Percentiles rank a stretch among this genome's conserved stretches.
Conservation (phyloP, 2,113 vertebrate species). For the Clarias batrachus region DNA sequence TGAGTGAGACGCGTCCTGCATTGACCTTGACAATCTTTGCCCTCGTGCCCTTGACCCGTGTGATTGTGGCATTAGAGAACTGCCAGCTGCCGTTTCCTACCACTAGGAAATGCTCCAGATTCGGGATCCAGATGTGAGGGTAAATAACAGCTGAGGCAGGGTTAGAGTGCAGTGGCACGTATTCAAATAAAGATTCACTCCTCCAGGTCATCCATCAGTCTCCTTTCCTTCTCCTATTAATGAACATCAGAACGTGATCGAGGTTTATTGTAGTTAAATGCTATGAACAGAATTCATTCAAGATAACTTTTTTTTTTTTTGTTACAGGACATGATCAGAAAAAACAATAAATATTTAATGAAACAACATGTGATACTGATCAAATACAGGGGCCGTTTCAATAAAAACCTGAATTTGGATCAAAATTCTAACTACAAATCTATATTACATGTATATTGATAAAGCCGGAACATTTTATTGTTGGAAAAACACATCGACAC, state of each 20-base stretch:
- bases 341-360: background rate
- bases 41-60: conserved; percentile 25
- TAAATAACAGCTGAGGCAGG: conserved; percentile 37
- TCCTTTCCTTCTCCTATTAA: background rate
- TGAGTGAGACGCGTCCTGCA: background rate
- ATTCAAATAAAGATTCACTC: background rate
- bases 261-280: background rate
- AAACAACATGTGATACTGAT: background rate
- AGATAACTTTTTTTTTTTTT: background rate
- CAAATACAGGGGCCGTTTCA: background rate
- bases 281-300: background rate
- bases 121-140: conserved; percentile 45
- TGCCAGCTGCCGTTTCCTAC: conserved; percentile 45
- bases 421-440: background rate
- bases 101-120: conserved; percentile 32
- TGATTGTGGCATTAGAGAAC: conserved; percentile 21
- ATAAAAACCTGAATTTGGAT: background rate
- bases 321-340: background rate
- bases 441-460: background rate
- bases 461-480: background rate
- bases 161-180: conserved; percentile 5
- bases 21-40: background rate
- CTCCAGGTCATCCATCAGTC: background rate
- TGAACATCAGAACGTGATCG: background rate
- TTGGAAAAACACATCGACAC: background rate